A percentile compares a stretch with the other conserved stretches of the same genome.
Evolutionary conservation across 2,113 vertebrate species (phyloP).

Genomic region (Mus spicilegus): DNA sequence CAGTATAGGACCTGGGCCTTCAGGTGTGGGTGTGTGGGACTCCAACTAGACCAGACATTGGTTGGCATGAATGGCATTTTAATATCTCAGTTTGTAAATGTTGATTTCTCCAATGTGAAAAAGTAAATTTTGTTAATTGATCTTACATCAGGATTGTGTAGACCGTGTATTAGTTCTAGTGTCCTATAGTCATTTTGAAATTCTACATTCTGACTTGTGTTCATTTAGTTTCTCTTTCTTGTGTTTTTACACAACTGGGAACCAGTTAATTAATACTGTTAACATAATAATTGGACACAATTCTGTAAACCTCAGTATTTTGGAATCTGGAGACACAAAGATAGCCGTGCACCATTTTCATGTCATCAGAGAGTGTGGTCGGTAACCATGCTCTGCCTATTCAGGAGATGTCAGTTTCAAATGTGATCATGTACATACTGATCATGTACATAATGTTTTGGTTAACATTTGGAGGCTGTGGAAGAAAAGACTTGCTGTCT

Average conservation of each 20-base stretch:
- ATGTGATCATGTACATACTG: not conserved
- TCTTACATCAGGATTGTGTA: not conserved
- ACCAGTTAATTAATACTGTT: not conserved
- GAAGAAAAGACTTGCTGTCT: not conserved
- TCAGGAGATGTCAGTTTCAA: not conserved
- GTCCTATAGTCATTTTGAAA: not conserved
- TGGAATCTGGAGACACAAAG: not conserved
- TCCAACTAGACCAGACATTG: not conserved
- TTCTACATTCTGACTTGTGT: not conserved
- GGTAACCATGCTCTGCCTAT: not conserved
- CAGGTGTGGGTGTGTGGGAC: not conserved
- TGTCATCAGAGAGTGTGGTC: not conserved
- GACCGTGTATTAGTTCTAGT: not conserved
- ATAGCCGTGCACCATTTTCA: not conserved
- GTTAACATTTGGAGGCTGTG: not conserved
- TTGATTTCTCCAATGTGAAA: constrained; percentile 17
- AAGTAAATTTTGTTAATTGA: constrained; percentile 47
- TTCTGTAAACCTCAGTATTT: not conserved
- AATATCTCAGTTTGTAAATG: constrained; percentile 35
- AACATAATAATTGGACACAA: not conserved
- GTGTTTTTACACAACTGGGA: not conserved
- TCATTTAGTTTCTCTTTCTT: constrained; percentile 19
- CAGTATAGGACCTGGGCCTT: not conserved
- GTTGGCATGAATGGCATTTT: constrained; percentile 11
- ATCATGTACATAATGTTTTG: not conserved